Conservation (phyloP, 2,113 vertebrate species). For the Aphyosemion australe region DNA sequence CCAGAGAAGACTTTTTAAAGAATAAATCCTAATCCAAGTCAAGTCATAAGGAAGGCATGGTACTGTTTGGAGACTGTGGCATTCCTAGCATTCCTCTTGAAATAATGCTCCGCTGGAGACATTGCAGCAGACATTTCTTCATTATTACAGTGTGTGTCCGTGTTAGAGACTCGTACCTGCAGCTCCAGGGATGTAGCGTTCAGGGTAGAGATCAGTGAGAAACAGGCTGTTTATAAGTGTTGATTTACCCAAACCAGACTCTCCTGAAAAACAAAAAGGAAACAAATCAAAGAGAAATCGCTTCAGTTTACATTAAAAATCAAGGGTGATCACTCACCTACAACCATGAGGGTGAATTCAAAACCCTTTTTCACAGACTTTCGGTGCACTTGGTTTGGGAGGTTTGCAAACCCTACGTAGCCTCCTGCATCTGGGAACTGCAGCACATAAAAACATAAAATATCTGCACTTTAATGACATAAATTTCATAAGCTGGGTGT, state of each 20-base stretch:
- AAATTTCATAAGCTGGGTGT: background rate
- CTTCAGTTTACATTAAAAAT: background rate
- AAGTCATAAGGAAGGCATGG: slow-evolving; percentile 56
- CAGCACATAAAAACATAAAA: slow-evolving; percentile 3
- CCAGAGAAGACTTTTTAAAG: slow-evolving; percentile 13
- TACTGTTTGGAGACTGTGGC: slow-evolving; percentile 52
- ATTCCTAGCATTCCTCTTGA: slow-evolving; percentile 71
- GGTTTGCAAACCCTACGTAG: slow-evolving; percentile 87
- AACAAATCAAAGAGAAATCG: slow-evolving; percentile 13
- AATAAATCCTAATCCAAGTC: slow-evolving; percentile 53
- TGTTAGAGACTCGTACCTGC: slow-evolving; percentile 71
- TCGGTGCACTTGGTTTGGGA: slow-evolving; percentile 90
- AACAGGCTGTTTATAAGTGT: slow-evolving; percentile 89
- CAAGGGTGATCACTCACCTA: slow-evolving; percentile 75
- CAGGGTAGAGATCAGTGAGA: slow-evolving; percentile 86
- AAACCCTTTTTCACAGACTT: slow-evolving; percentile 93
- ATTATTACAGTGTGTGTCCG: slow-evolving; percentile 60
- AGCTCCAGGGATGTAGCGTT: slow-evolving; percentile 86
- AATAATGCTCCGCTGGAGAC: slow-evolving; percentile 68
- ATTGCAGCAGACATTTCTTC: slow-evolving; percentile 55
- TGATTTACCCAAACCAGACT: slow-evolving; percentile 87
- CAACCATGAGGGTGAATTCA: slow-evolving; percentile 89
- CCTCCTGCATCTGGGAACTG: slow-evolving; percentile 86
- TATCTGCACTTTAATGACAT: background rate
- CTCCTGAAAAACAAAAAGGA: slow-evolving; percentile 71